Evolutionary conservation across 37 sponge, comb jelly and placozoan genomes (phyloP), one percentile per base, ranked within the genome.

Genomic region (Hormiphora californensis): DNA sequence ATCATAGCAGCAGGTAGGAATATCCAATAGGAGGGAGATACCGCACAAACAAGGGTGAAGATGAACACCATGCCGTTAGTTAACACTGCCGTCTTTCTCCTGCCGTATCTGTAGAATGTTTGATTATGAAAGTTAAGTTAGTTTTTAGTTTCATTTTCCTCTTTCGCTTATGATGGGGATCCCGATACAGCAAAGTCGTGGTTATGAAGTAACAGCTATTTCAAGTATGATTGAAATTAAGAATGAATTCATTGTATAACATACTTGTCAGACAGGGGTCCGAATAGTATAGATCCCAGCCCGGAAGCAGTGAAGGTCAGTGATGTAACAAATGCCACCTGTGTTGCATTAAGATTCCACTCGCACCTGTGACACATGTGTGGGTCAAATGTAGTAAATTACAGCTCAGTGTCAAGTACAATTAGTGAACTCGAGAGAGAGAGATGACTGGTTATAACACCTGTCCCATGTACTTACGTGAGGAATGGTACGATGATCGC

Each of bases 231-330:
- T 57, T 57, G 5, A n/a, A 9, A 21, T 57, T 17, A 57, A 7
- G 25, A 17, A 57, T 57, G 61, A 57, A 57, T 5, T 9, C 61
- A 57, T 23, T 5, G 11, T 5, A 23, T 57, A 57, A 57, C 32
- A 11, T 65, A 41, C 81, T 46, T 73, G 81, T 73, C 81, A 19
- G 81, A 73, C 3, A 73, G 81, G 11, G 35, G 23, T 15, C 81
- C 81, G 1, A 73, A 0, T 23, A 73, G 1, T n/a, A 73, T 33
- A 5, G 39, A 43, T 4, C 81, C 81, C n/a, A 73, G 2, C 21
- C 81, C 81, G 23, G 81, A 36, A 0, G 39, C 81, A 40, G 28
- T 25, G 43, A 73, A 41, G 46, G 23, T 40, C 4, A 73, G 44
- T 15, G 81, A 39, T 1, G 35, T 32, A 8, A 41, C 22, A 11